Conservation (phyloP, 1,140 invertebrate genomes). For the Sweltsa coloradensis region DNA sequence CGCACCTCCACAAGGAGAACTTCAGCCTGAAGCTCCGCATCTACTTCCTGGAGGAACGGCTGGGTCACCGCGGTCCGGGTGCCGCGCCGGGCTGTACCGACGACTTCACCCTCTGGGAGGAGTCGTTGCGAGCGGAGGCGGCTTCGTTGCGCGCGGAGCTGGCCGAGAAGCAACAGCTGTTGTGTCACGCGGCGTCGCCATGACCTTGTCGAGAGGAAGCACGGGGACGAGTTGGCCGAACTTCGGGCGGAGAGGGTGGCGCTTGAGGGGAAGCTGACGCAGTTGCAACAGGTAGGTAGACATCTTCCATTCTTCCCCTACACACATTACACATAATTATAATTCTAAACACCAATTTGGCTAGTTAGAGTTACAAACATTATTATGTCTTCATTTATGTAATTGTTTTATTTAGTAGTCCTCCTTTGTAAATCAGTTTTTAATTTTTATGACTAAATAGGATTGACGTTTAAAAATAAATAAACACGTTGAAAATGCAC, state of each 20-base stretch:
- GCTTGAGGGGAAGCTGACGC: no score
- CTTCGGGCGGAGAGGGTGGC: constrained; percentile 17
- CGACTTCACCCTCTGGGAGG: not conserved
- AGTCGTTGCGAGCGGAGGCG: constrained; percentile 48
- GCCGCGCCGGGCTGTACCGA: not conserved
- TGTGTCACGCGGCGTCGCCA: constrained; percentile 69
- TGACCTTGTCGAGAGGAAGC: constrained; percentile 50
- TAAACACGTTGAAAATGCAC: no score
- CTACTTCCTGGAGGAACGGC: constrained; percentile 79
- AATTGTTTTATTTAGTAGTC: no score
- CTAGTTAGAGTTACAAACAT: no score
- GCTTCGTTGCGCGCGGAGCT: constrained; percentile 67
- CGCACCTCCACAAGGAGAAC: constrained; percentile 74
- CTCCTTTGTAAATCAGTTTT: no score
- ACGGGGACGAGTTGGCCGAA: constrained; percentile 24
- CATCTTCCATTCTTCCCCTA: no score
- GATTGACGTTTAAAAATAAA: no score
- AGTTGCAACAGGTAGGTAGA: no score
- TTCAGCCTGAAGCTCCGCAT: constrained; percentile 83
- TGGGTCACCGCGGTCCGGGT: constrained; percentile 35
- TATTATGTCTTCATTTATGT: no score
- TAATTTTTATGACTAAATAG: no score
- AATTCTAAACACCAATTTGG: no score
- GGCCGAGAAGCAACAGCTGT: constrained; percentile 65
- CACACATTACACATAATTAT: no score